Evolutionary conservation across 2,113 vertebrate genomes (phyloP).

Genomic region (Solea solea): DNA sequence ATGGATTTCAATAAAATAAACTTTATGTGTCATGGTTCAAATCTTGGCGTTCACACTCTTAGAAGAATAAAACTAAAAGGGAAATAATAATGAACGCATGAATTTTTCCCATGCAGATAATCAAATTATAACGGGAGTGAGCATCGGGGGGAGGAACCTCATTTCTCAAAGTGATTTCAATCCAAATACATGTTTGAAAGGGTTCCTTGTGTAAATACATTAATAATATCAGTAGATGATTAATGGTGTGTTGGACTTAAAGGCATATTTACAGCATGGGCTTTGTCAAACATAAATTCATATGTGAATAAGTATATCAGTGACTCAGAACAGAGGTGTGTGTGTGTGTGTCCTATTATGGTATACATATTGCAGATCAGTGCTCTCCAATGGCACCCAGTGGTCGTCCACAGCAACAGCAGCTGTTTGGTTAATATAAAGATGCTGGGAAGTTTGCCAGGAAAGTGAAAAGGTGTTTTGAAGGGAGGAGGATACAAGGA

Average conservation of each 20-base stretch:
- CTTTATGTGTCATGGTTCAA: constrained; percentile 36
- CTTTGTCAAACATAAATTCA: not conserved
- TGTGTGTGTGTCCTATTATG: not conserved
- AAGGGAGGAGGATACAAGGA: not conserved
- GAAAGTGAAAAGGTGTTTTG: not conserved
- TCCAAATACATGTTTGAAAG: not conserved
- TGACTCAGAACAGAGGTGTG: too few relatives aligned
- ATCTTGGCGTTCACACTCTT: constrained; percentile 23
- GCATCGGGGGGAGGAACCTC: not conserved
- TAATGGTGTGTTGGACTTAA: not conserved
- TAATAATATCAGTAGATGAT: not conserved
- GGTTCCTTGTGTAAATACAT: constrained; percentile 4
- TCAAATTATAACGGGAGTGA: not conserved
- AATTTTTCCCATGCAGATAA: constrained; percentile 26
- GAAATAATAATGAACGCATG: constrained; percentile 33
- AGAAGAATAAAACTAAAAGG: constrained; percentile 30
- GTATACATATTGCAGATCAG: not conserved
- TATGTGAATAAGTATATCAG: not conserved
- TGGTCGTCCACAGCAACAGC: constrained; percentile 54
- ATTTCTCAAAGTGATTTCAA: not conserved
- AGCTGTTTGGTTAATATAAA: constrained; percentile 8
- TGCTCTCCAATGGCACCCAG: constrained; percentile 63
- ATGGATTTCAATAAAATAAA: constrained; percentile 37
- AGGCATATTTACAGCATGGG: not conserved
- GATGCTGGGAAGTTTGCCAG: constrained; percentile 15